Percentiles rank a stretch among this genome's conserved stretches.
These are phyloP conservation scores for Platichthys flesus DNA, from an alignment of 2,113 vertebrate genomes.

Conservation along the genomic window DNA sequence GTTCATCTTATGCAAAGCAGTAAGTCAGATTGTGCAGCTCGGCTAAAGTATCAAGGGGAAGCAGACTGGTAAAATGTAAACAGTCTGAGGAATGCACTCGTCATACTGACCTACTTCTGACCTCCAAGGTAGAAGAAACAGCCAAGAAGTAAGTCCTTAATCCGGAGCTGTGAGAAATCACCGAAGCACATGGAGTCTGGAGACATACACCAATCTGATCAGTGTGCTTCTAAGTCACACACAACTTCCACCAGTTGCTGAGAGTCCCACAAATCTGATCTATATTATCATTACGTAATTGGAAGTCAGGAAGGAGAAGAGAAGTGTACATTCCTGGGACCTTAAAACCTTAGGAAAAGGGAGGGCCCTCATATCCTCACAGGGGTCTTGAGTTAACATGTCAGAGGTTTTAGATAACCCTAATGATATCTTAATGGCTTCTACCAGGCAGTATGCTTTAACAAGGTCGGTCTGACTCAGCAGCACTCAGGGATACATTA, in stretches of 20 bases:
- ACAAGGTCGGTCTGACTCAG: slow-evolving; percentile 44
- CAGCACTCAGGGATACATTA: slow-evolving; percentile 28
- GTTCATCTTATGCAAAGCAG: neutral
- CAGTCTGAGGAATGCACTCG: slow-evolving; percentile 51
- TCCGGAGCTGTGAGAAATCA: slow-evolving; percentile 26
- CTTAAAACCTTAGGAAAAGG: neutral
- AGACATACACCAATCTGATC: neutral
- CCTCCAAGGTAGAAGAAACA: slow-evolving; percentile 44
- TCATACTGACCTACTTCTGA: slow-evolving; percentile 66
- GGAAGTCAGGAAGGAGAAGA: neutral
- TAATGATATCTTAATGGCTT: slow-evolving; percentile 6
- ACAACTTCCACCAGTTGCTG: neutral
- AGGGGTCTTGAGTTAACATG: neutral
- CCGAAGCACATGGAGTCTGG: slow-evolving; percentile 12
- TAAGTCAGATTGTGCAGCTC: neutral
- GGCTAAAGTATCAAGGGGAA: slow-evolving; percentile 54
- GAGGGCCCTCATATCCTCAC: neutral
- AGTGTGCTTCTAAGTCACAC: neutral
- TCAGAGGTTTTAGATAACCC: neutral
- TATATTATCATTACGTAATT: neutral
- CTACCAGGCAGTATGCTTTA: slow-evolving; percentile 21
- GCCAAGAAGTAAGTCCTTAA: slow-evolving; percentile 48
- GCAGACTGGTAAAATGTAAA: slow-evolving; percentile 50
- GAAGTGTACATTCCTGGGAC: neutral
- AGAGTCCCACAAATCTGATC: neutral